Evolutionary conservation across 2,888 invertebrate species (phyloP).

Genomic region (Apamea epomidion): DNA sequence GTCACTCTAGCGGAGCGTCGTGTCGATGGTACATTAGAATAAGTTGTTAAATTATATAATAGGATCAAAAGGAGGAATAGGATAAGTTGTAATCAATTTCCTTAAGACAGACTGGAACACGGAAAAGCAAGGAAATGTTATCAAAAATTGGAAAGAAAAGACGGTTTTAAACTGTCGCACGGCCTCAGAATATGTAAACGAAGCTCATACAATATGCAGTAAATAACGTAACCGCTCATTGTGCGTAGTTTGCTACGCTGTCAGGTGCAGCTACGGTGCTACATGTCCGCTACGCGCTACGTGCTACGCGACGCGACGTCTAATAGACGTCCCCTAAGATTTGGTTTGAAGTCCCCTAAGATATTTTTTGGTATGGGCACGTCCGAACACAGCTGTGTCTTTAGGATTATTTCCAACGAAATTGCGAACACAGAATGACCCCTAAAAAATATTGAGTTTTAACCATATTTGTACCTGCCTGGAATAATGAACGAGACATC

Average conservation of each 20-base stretch:
- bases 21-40: no score
- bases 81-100: no score
- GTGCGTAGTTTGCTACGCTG: slow-evolving; percentile 59
- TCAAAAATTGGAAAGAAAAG: slow-evolving; percentile 18
- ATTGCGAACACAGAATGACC: slow-evolving; percentile 45
- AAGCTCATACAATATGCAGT: slow-evolving; percentile 64
- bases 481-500: slow-evolving; percentile 22
- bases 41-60: no score
- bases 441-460: slow-evolving; percentile 45
- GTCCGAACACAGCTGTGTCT: slow-evolving; percentile 58
- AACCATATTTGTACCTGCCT: slow-evolving; percentile 14
- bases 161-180: slow-evolving; percentile 31
- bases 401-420: slow-evolving; percentile 46
- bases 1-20: no score
- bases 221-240: slow-evolving; percentile 63
- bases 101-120: background rate
- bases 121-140: slow-evolving; percentile 16
- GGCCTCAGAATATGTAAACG: slow-evolving; percentile 42
- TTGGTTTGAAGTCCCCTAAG: slow-evolving; percentile 24
- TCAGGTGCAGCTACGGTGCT: slow-evolving; percentile 52
- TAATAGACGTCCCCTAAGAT: slow-evolving; percentile 29
- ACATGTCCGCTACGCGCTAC: slow-evolving; percentile 49
- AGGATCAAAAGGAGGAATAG: no score
- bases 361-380: slow-evolving; percentile 48
- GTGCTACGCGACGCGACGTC: slow-evolving; percentile 47